A percentile compares a stretch with the other conserved stretches of the same genome.
phyloP scores from a whole-genome alignment of 2,113 vertebrate species.

The Hemicordylus capensis region DNA sequence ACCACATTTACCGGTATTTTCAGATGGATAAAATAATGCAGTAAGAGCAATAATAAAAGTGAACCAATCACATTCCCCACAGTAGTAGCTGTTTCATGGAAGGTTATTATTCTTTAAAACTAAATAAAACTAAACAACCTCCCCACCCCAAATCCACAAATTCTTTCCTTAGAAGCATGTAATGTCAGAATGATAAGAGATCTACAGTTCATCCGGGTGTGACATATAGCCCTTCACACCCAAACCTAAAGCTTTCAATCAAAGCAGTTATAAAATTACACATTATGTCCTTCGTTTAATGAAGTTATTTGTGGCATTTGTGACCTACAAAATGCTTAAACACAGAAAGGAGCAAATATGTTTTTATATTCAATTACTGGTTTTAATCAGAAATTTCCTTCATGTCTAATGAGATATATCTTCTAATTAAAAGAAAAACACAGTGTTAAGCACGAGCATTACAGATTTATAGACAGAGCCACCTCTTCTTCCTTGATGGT shows the following conservation, averaged over 20 bases:
- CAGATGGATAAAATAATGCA: constrained; percentile 33
- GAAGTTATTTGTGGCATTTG: background rate
- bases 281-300: background rate
- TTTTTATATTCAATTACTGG: constrained; percentile 54
- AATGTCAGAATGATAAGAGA: background rate
- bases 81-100: constrained; percentile 37
- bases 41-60: constrained; percentile 33
- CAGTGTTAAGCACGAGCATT: background rate
- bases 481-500: background rate
- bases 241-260: background rate
- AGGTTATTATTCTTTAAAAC: background rate
- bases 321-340: constrained; percentile 40
- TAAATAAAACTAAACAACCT: background rate
- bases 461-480: background rate
- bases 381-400: constrained; percentile 48
- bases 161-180: constrained; percentile 1
- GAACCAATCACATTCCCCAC: constrained; percentile 36
- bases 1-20: constrained; percentile 46
- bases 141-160: background rate
- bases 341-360: constrained; percentile 21
- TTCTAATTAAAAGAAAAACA: constrained; percentile 49
- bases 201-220: background rate
- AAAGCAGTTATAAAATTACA: background rate
- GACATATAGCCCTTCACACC: background rate
- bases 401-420: constrained; percentile 45